Evolutionary conservation across 2,888 invertebrate genomes (phyloP), one percentile per base, ranked within the genome.

Genomic region (Scaptomyza reducta): DNA sequence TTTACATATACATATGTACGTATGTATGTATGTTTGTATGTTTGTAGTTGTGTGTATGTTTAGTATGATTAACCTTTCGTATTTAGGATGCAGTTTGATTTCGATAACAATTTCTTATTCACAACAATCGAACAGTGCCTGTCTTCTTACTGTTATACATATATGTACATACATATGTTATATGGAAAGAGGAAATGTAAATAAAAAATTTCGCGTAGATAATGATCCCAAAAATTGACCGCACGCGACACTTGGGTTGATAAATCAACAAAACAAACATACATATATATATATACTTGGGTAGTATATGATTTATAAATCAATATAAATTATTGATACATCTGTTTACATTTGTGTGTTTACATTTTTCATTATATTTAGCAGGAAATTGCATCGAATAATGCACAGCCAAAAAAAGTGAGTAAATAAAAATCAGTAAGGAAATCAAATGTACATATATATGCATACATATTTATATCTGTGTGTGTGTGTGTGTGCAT

Each of bases 301-400:
- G 3, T 22, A 22, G 2, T 2, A 22, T 22, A 22, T 22, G 1
- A 22, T 14, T 45, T 31, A 18, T n/a, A 42, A 53, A 54, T 50
- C 47, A 53, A 75, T 59, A 38, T 27, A 40, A 13, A 38, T 31
- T 1, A n/a, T 14, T 31, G 11, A 14, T 35, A 47, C 27, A 22
- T 22, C n/a, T 35, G 10, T n/a, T 6, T 31, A 10, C 13, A 2
- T 18, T 16, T 47, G 6, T 31, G 18, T 18, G 18, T 10, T 11
- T 33, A n/a, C 10, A 18, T n/a, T 33, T 10, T 49, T 49, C 18
- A 33, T 49, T 56, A 49, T 75, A 56, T 62, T 55, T 51, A 59
- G 41, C 62, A 62, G 66, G 58, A 71, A 70, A 74, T 70, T 47
- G 55, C 47, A 71, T 56, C 58, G 47, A 50, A 51, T 49, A 49